Base-by-base conservation (phyloP, 2,797 vertebrate species). In the Esox lucius region DNA sequence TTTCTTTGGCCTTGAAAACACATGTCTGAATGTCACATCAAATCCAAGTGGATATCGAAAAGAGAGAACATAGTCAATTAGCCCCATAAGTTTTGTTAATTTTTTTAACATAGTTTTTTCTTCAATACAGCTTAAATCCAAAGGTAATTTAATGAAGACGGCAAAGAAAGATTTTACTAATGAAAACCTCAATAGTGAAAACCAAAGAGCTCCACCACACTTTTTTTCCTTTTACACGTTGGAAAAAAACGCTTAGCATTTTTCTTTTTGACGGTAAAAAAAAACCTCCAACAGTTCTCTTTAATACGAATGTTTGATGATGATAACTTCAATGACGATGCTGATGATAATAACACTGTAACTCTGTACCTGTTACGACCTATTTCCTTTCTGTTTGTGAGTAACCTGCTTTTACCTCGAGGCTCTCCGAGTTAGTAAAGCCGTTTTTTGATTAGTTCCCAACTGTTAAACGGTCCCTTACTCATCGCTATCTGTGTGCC, bases 61-160 rank as follows among this genome's bases (percentile, higher is more conserved):
- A 24, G 65, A 80, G 78, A 87, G 78, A 82, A 82, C 75, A 78
- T 33, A 75, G 80, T 83, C 42, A 61, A 70, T 87, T 83, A 73
- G 78, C 84, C 88, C 84, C 80, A 16, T 81, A 46, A 82, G 75
- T 7, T 49, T 80, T 51, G 24, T 83, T 81, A 61, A 89, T 74
- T 70, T 71, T 46, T 76, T 78, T 75, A 62, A 86, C 77, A 31
- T 82, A 87, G 86, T 89, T 91, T 91, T 91, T 92, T 91, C 87
- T 92, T 91, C 87, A 87, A 92, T 87, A 91, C 92, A 94, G 93
- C 93, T 94, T 92, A 85, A 93, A 92, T 92, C 93, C 93, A 94
- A 94, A 94, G 94, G 89, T 92, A 87, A 76, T 83, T 79, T 51
- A 73, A 90, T 85, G 86, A 92, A 89, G 87, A 92, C 86, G 86